Base-by-base conservation (phyloP, 2,888 invertebrate species). In the Branchipolynoe longqiensis region DNA sequence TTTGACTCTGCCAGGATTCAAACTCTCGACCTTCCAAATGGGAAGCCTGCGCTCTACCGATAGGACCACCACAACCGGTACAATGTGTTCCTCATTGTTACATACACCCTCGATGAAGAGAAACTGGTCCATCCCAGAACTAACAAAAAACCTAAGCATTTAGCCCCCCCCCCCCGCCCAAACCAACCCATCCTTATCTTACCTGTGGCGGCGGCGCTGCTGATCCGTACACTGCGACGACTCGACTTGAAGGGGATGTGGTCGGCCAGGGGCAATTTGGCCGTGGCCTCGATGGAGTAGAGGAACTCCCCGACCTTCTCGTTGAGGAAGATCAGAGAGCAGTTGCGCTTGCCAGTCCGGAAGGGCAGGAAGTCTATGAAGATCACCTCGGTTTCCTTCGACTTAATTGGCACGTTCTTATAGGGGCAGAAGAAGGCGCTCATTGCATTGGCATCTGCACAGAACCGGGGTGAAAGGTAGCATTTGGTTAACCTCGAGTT, bases 351-450 rank as follows among this genome's bases (percentile, higher is more conserved):
- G 87, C 93, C 93, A 4, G 91, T 89, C 56, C 89, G 89, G 89
- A 93, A 93, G 1, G 93, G 93, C 64, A 94, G 89, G 89, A 93
- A 94, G 87, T 92, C 90, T 14, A 94, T 88, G 78, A 92, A 91
- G 3, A 93, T 87, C 4, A 89, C 90, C 14, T 89, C 87, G 0
- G 90, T 86, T 1, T 87, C 89, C 25, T 89, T 86, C 14, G 90
- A 89, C 28, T 90, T 90, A 85, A 93, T 86, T 81, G 90, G 87
- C 1, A 93, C 88, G 18, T 86, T 86, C 18, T 87, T 88, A 38
- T 88, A 85, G 3, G 91, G 90, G 54, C 90, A 90, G 90, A 89
- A 91, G 89, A 93, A 93, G 0, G 92, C 92, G 86, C 90, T 91
- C 89, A 92, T 90, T 0, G 58, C 74, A 22, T 56, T 82, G 36